phyloP scores from a whole-genome alignment of 2,113 vertebrate species.

The Mirounga angustirostris region DNA sequence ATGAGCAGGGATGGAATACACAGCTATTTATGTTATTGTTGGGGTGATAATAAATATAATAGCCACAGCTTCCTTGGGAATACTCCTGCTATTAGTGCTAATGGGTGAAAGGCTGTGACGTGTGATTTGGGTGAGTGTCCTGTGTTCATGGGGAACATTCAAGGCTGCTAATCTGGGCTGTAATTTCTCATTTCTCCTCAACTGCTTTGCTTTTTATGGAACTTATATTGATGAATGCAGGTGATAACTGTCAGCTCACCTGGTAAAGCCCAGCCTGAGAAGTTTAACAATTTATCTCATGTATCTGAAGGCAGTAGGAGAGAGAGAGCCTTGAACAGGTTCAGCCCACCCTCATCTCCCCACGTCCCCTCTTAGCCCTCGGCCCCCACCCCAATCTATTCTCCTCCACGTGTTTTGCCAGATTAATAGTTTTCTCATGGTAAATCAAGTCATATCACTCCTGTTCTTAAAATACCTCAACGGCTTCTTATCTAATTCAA shows the following conservation, averaged over 20 bases:
- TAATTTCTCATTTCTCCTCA: conserved; percentile 33
- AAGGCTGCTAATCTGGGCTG: background rate
- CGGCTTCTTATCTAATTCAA: background rate
- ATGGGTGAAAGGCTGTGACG: background rate
- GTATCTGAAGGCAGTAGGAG: background rate
- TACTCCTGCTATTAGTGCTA: background rate
- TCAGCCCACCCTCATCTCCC: too few relatives aligned
- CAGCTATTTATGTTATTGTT: conserved; percentile 33
- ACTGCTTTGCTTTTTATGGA: conserved; percentile 51
- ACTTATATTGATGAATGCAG: background rate
- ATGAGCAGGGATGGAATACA: background rate
- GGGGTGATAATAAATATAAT: background rate
- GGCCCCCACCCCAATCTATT: background rate
- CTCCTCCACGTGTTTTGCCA: background rate
- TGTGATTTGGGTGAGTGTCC: background rate
- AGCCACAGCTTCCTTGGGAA: conserved; percentile 30
- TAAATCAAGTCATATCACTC: background rate
- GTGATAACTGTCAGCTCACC: background rate
- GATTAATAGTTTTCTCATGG: background rate
- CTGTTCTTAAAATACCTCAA: background rate
- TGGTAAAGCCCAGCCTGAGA: background rate
- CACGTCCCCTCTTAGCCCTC: background rate
- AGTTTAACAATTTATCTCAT: background rate
- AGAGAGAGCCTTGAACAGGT: background rate
- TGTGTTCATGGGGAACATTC: background rate